These are phyloP conservation scores for Myotis myotis DNA, from an alignment of 2,797 vertebrate genomes.

Conservation along the genomic window DNA sequence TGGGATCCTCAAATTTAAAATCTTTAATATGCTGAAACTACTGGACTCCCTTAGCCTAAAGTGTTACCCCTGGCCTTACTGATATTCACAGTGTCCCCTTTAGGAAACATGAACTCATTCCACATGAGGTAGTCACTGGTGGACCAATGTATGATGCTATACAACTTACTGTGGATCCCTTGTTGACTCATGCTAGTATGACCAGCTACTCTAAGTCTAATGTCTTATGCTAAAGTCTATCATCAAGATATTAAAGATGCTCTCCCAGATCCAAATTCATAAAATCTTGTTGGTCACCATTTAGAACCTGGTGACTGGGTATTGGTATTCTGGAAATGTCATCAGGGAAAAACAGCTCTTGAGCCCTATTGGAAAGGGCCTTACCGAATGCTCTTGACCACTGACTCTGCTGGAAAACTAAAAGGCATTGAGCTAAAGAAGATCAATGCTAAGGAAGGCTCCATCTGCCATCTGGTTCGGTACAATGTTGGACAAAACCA, in stretches of 20 bases:
- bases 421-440: not conserved
- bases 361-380: not conserved
- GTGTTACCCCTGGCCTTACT: not conserved
- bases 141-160: not conserved
- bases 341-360: not conserved
- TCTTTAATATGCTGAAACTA: not conserved
- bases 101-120: not conserved
- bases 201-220: not conserved
- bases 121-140: not conserved
- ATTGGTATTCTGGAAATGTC: not conserved
- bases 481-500: not conserved
- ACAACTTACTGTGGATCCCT: not conserved
- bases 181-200: not conserved
- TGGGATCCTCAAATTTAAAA: not conserved
- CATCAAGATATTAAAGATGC: not conserved
- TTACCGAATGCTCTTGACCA: not conserved
- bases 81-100: not conserved
- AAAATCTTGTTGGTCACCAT: not conserved
- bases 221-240: not conserved
- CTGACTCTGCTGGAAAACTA: not conserved
- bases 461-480: not conserved
- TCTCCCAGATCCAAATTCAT: not conserved
- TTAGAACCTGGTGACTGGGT: not conserved
- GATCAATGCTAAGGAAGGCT: no score
- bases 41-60: not conserved